Conservation (phyloP, 2,888 invertebrate species). For the Micoletzkya japonica region DNA sequence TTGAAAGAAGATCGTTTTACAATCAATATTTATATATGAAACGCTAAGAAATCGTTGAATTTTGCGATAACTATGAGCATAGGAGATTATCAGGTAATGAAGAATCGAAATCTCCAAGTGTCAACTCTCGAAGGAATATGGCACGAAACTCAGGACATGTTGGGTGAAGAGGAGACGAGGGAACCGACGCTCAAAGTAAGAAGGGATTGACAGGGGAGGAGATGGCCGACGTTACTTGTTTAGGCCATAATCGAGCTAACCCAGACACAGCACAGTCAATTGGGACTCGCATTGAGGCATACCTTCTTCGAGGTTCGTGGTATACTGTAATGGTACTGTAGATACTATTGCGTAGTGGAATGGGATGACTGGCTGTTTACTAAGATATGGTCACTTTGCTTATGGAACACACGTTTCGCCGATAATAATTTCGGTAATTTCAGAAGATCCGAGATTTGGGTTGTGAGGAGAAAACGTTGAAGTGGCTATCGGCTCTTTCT, state of each 20-base stretch:
- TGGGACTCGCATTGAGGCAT: constrained; percentile 47
- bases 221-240: constrained; percentile 5
- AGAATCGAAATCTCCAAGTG: constrained; percentile 42
- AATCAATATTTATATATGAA: too few relatives aligned
- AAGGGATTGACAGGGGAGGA: not conserved
- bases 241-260: constrained; percentile 40
- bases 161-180: constrained; percentile 30
- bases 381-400: not conserved
- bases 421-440: not conserved
- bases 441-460: constrained; percentile 38
- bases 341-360: not conserved
- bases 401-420: not conserved
- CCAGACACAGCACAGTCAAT: constrained; percentile 37
- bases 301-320: constrained; percentile 43
- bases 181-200: constrained; percentile 33
- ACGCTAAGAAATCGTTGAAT: too few relatives aligned
- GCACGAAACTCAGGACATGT: constrained; percentile 41
- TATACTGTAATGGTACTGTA: not conserved
- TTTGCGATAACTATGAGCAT: too few relatives aligned
- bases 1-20: too few relatives aligned
- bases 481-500: constrained; percentile 40
- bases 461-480: constrained; percentile 35
- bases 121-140: constrained; percentile 46
- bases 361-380: not conserved
- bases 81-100: constrained; percentile 31